These are phyloP conservation scores for Thalassophryne amazonica DNA, from an alignment of 2,797 vertebrate species.

Conservation along the genomic window DNA sequence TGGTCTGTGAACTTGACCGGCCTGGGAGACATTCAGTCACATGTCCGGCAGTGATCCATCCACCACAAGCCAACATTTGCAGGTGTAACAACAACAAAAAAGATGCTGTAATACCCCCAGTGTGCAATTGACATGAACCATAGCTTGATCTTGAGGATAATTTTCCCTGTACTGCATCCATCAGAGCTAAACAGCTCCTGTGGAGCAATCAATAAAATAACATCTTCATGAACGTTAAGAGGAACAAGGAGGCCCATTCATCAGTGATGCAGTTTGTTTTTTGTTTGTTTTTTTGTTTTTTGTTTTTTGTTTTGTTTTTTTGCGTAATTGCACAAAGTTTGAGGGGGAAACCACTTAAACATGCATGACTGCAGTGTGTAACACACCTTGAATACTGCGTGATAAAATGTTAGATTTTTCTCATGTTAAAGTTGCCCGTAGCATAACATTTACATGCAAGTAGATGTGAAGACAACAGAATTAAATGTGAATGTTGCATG, in stretches of 20 bases:
- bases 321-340: slow-evolving; percentile 1
- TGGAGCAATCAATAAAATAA: slow-evolving; percentile 44
- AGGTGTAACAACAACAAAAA: slow-evolving; percentile 41
- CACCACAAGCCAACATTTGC: slow-evolving; percentile 42
- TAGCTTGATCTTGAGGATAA: slow-evolving; percentile 36
- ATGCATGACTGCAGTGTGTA: not conserved
- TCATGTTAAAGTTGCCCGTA: slow-evolving; percentile 6
- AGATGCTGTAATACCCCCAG: slow-evolving; percentile 31
- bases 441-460: slow-evolving; percentile 25
- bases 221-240: slow-evolving; percentile 47
- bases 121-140: slow-evolving; percentile 35
- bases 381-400: slow-evolving; percentile 7
- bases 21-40: slow-evolving; percentile 57
- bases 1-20: slow-evolving; percentile 65
- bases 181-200: slow-evolving; percentile 39
- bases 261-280: slow-evolving; percentile 37
- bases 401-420: not conserved
- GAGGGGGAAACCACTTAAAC: no score
- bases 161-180: slow-evolving; percentile 38
- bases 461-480: slow-evolving; percentile 8
- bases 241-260: slow-evolving; percentile 11
- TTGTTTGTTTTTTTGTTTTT: no score
- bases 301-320: no score
- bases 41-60: slow-evolving; percentile 44
- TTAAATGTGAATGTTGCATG: slow-evolving; percentile 25